Evolutionary conservation across 2,113 vertebrate genomes (phyloP).

Genomic region (Anhinga rufa): DNA sequence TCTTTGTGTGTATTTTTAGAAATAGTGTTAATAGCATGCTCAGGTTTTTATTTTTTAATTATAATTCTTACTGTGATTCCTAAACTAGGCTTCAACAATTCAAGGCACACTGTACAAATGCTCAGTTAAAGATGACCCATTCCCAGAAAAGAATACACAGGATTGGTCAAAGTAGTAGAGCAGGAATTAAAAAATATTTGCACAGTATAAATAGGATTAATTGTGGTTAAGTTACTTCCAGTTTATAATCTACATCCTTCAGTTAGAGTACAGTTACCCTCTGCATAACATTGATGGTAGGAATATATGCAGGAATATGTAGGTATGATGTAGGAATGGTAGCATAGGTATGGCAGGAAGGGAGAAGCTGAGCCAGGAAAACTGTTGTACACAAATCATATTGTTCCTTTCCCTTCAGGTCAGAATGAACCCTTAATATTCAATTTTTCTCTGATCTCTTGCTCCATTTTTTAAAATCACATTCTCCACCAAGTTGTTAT

Average conservation of each 20-base stretch:
- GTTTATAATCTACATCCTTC: neutral
- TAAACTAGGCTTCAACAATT: neutral
- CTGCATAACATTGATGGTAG: neutral
- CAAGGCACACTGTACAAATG: neutral
- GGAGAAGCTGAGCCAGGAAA: neutral
- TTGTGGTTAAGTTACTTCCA: neutral
- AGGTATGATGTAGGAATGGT: too few relatives aligned
- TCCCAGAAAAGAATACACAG: neutral
- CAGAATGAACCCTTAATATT: neutral
- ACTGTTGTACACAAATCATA: neutral
- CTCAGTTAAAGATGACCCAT: neutral
- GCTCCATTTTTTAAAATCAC: neutral
- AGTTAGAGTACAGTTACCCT: neutral
- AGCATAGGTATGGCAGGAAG: neutral
- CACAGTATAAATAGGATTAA: neutral
- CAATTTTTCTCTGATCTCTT: neutral
- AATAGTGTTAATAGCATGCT: neutral
- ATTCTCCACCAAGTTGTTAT: neutral
- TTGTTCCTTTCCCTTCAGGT: neutral
- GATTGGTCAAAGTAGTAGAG: neutral
- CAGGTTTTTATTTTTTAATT: neutral
- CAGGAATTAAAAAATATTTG: neutral
- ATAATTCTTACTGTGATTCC: neutral
- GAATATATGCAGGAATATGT: too few relatives aligned
- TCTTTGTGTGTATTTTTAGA: neutral